These are phyloP conservation scores for Diachasmimorpha longicaudata DNA, from an alignment of 1,140 invertebrate species.

Conservation along the genomic window DNA sequence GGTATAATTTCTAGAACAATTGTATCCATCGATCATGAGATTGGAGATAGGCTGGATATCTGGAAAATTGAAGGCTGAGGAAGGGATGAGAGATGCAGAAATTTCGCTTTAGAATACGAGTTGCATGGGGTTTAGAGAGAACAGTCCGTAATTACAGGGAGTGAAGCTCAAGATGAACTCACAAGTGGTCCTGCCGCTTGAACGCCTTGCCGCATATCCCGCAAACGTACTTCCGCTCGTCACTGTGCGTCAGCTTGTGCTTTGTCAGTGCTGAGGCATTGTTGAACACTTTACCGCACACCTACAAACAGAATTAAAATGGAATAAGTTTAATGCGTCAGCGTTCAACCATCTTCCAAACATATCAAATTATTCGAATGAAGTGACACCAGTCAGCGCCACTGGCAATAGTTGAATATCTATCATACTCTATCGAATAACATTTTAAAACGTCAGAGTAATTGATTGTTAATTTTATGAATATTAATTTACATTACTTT, in stretches of 20 bases:
- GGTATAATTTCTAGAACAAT: constrained; percentile 1
- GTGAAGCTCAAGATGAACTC: constrained; percentile 65
- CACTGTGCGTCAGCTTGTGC: constrained; percentile 97
- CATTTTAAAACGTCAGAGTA: too few species aligned
- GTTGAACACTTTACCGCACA: constrained; percentile 95
- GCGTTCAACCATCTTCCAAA: neutral
- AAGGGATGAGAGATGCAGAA: neutral
- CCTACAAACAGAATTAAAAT: constrained; percentile 65
- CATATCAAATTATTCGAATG: neutral
- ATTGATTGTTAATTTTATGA: too few species aligned
- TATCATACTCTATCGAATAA: too few species aligned
- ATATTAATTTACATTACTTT: too few species aligned
- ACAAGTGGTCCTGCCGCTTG: constrained; percentile 98
- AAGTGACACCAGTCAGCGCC: too few species aligned
- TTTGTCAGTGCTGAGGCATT: constrained; percentile 97
- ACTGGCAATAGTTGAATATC: too few species aligned
- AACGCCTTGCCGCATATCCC: constrained; percentile 95
- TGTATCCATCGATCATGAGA: neutral
- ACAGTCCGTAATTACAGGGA: constrained; percentile 14
- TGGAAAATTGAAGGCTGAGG: neutral
- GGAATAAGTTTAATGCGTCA: constrained; percentile 16
- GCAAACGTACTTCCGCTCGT: constrained; percentile 96
- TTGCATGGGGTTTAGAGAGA: constrained; percentile 7
- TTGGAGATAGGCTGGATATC: neutral
- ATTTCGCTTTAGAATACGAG: neutral